These are phyloP conservation scores for Trachymyrmex septentrionalis DNA, from an alignment of 1,140 invertebrate species.

Conservation along the genomic window DNA sequence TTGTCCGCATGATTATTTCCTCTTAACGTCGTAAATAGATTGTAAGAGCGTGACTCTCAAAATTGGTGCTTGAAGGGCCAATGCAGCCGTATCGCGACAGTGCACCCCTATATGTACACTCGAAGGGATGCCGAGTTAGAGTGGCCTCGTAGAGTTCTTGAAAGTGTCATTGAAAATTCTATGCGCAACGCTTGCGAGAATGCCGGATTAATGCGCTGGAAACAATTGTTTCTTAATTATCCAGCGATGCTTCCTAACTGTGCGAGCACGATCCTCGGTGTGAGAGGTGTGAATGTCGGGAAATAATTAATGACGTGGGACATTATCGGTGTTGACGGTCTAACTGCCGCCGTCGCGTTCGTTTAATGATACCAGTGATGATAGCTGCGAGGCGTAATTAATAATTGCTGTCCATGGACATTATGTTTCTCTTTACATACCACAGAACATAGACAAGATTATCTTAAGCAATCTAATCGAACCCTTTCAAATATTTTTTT, in stretches of 20 bases:
- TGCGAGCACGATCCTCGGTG: not conserved
- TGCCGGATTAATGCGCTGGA: constrained; percentile 66
- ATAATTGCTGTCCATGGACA: constrained; percentile 33
- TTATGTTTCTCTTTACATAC: constrained; percentile 1
- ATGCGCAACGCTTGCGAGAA: constrained; percentile 28
- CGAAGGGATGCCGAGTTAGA: constrained; percentile 64
- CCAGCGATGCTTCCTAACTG: not conserved
- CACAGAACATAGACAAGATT: not conserved
- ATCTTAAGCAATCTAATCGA: not conserved
- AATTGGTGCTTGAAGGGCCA: constrained; percentile 69
- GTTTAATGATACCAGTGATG: constrained; percentile 53
- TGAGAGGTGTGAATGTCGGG: constrained; percentile 22
- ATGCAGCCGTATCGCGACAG: constrained; percentile 70
- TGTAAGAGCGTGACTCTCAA: constrained; percentile 67
- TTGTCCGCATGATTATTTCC: constrained; percentile 68
- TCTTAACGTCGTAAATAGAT: constrained; percentile 71
- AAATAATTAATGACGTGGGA: constrained; percentile 55
- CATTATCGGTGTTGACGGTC: constrained; percentile 55
- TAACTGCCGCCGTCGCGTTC: constrained; percentile 47
- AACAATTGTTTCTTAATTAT: constrained; percentile 71
- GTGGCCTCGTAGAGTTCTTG: constrained; percentile 60
- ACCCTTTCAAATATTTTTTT: not conserved
- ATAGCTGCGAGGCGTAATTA: constrained; percentile 35
- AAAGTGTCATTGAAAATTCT: constrained; percentile 66
- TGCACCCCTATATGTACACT: constrained; percentile 69